Percentiles rank a stretch among this genome's conserved stretches.
These are phyloP conservation scores for Mycalesis mineus DNA, from an alignment of 2,888 invertebrate species.

Conservation along the genomic window DNA sequence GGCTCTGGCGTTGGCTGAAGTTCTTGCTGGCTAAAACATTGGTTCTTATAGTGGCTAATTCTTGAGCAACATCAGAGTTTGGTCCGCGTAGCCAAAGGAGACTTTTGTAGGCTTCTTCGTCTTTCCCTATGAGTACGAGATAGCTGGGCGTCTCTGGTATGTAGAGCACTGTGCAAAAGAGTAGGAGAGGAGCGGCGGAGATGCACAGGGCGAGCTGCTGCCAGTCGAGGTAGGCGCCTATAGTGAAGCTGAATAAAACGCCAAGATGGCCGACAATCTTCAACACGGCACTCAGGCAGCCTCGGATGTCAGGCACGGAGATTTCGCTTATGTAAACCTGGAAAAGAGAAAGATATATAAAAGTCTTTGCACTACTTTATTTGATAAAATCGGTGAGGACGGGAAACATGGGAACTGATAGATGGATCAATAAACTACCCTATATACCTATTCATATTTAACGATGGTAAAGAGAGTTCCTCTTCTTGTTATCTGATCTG, in stretches of 20 bases:
- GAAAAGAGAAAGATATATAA: slow-evolving; percentile 33
- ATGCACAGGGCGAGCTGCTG: slow-evolving; percentile 89
- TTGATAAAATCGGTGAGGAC: too few relatives aligned
- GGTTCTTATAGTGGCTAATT: slow-evolving; percentile 83
- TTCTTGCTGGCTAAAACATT: slow-evolving; percentile 80
- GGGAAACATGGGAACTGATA: too few relatives aligned
- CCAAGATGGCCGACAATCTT: slow-evolving; percentile 93
- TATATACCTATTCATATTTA: too few relatives aligned
- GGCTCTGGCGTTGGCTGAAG: slow-evolving; percentile 68
- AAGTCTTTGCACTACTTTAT: slow-evolving; percentile 12
- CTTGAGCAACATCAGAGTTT: slow-evolving; percentile 85
- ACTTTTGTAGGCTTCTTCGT: slow-evolving; percentile 81
- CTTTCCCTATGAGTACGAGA: slow-evolving; percentile 85
- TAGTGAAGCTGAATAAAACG: slow-evolving; percentile 88
- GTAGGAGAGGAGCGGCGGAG: slow-evolving; percentile 85
- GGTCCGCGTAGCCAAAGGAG: slow-evolving; percentile 91
- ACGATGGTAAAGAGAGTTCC: too few relatives aligned
- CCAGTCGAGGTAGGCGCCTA: slow-evolving; percentile 91
- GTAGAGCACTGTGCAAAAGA: slow-evolving; percentile 85
- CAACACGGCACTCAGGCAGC: slow-evolving; percentile 90
- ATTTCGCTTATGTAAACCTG: slow-evolving; percentile 95
- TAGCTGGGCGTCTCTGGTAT: slow-evolving; percentile 95
- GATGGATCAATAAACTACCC: too few relatives aligned
- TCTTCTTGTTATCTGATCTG: too few relatives aligned
- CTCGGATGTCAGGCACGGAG: slow-evolving; percentile 90